Base-by-base conservation (phyloP, 2,113 vertebrate genomes). In the Sebastes fasciatus region DNA sequence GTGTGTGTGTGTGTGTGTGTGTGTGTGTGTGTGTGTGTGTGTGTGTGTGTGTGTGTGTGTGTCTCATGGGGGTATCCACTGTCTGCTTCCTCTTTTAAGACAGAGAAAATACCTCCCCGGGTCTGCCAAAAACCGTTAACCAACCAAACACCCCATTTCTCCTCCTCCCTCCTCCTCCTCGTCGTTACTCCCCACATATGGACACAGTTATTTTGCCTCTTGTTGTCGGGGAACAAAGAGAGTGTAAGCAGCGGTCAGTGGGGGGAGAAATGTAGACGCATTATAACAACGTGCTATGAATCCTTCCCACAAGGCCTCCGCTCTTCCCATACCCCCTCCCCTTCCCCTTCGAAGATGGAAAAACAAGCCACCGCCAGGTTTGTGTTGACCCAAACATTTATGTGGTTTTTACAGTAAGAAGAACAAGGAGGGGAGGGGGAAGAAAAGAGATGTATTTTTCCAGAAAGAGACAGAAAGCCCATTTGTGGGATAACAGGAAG, bases 401-500 rank as follows among this genome's bases (percentile, higher is more conserved):
- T 92, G 92, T 89, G 91, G 89, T 90, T 89, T 79, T 84, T 74
- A 82, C 79, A 76, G 54, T 83, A 88, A 79, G 23, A 69, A 70
- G 86, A 91, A 89, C 69, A 83, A 77, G 75, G 21, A 74, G 42
- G 16, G 17, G 65, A 72, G 49, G 72, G 16, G 48, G 52, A 54
- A 66, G 65, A 70, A 80, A 75, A 69, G 68, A 58, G 12, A n/a
- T 66, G 58, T 74, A 21, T 79, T 90, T 89, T 90, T 91, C 87
- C 87, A 89, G 65, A 87, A 69, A 69, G 74, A 76, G 80, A 74
- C 62, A 78, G 63, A 86, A 73, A 89, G 85, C 68, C 77, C 77
- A 79, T 62, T 90, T 88, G 85, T 91, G 88, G 89, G 83, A 90
- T 92, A 89, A 92, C 91, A 93, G 85, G 93, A 94, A 95, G 90